Percentiles rank a stretch among this genome's conserved stretches.
These are phyloP conservation scores for Lithosia quadra DNA, from an alignment of 2,888 invertebrate genomes.

Conservation along the genomic window DNA sequence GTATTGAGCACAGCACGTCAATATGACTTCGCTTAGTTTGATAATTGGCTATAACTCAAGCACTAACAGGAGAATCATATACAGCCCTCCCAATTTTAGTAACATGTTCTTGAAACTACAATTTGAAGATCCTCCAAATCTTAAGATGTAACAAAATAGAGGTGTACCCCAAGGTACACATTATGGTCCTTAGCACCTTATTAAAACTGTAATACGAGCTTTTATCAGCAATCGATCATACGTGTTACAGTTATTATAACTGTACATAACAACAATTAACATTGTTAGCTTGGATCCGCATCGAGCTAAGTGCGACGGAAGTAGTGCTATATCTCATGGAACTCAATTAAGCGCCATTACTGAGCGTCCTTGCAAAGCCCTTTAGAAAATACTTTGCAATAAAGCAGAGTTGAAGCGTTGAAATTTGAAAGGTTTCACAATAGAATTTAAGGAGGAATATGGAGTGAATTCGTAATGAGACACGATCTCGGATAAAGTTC, in stretches of 20 bases:
- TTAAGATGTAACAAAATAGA: background rate
- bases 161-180: background rate
- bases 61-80: background rate
- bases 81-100: no score
- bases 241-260: background rate
- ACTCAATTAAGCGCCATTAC: constrained; percentile 49
- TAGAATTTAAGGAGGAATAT: constrained; percentile 6
- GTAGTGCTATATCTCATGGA: constrained; percentile 37
- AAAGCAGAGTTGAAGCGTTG: background rate
- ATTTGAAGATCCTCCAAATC: background rate
- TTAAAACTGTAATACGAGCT: background rate
- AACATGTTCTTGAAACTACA: background rate
- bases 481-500: constrained; percentile 8
- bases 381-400: constrained; percentile 14
- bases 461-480: background rate
- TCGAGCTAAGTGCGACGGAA: constrained; percentile 13
- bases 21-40: no score
- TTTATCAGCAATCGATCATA: background rate
- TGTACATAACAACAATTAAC: constrained; percentile 9
- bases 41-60: background rate
- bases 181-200: background rate
- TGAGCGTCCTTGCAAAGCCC: constrained; percentile 20
- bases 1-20: no score
- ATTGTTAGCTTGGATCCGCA: constrained; percentile 3
- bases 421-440: constrained; percentile 11